A percentile compares a stretch with the other conserved stretches of the same genome.
phyloP scores from a whole-genome alignment of 2,797 vertebrate species.

The Cryptoblepharus egeriae region DNA sequence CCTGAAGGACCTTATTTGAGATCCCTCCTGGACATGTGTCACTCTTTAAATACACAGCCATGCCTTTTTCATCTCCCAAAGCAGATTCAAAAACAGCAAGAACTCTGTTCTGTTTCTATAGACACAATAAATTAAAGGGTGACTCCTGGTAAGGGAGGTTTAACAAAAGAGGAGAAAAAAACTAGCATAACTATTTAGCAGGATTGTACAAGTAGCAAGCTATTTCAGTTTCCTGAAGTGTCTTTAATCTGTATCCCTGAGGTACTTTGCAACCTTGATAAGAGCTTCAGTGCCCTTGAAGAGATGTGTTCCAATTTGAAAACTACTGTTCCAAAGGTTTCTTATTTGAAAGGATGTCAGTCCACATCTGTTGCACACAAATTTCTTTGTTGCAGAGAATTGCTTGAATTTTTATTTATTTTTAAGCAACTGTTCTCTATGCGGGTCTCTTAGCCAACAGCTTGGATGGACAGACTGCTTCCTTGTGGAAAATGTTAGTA shows the following conservation, averaged over 20 bases:
- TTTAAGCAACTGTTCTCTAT: not conserved
- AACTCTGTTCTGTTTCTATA: not conserved
- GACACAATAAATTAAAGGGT: not conserved
- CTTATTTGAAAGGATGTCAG: slow-evolving; percentile 20
- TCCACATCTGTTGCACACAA: not conserved
- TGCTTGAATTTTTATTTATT: not conserved
- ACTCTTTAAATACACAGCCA: not conserved
- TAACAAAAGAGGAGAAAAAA: not conserved
- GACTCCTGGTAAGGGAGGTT: not conserved
- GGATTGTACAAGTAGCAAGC: slow-evolving; percentile 1
- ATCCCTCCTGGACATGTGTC: not conserved
- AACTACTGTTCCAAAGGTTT: slow-evolving; percentile 26
- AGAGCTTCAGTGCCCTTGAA: slow-evolving; percentile 7
- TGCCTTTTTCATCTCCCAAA: not conserved
- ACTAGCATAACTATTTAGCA: not conserved
- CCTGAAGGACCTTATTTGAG: not conserved
- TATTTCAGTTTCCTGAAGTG: slow-evolving; percentile 31
- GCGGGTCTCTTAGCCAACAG: not conserved
- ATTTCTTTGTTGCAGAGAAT: not conserved
- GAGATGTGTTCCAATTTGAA: slow-evolving; percentile 1
- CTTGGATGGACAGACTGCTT: too few species aligned
- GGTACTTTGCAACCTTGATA: slow-evolving; percentile 23
- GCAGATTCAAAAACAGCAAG: not conserved
- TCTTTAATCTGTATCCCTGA: slow-evolving; percentile 13
- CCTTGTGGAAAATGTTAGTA: not conserved